Base-by-base conservation (phyloP, 2,797 vertebrate species). In the Mus spretus region DNA sequence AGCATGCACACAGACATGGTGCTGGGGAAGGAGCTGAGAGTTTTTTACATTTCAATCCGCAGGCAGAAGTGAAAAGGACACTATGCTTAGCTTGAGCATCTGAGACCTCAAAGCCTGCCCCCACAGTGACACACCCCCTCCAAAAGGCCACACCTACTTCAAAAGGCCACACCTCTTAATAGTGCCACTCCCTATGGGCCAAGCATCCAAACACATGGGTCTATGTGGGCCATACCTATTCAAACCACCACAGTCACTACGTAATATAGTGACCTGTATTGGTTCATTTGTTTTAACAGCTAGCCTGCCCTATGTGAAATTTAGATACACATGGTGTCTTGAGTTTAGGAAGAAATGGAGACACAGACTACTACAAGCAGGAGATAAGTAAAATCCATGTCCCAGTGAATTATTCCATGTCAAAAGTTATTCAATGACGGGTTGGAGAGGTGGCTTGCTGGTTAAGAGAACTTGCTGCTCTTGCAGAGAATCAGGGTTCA, bases 251-350 rank as follows among this genome's bases (percentile, higher is more conserved):
- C 15, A 70, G n/a, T 20, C 65, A 91, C 12, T 17, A 67, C 90
- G 19, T 57, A 44, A 77, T 65, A 59, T 75, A 37, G 79, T 59
- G 79, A 59, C 20, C n/a, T 37, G 37, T 78, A 47, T 80, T 57
- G 37, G 20, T 72, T 72, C 47, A 89, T 95, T 90, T 65, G 53
- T 78, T 86, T 79, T 44, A 28, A 26, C 47, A 91, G 61, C 34
- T 15, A 57, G n/a, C 26, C 37, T 67, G n/a, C 15, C 34, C 37
- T 85, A 57, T 6, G 1, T 72, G 63, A 78, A 80, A 57, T 90
- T 93, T 89, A 95, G 40, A 14, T 15, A 59, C 81, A 50, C 20
- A 34, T 75, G 28, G 26, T 85, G 81, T 85, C 26, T 93, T 93
- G 44, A 12, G 8, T 40, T 81, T 40, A 85, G 70, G 78, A 90